These are phyloP conservation scores for Eriosoma lanigerum DNA, from an alignment of 1,140 invertebrate species.

Conservation along the genomic window DNA sequence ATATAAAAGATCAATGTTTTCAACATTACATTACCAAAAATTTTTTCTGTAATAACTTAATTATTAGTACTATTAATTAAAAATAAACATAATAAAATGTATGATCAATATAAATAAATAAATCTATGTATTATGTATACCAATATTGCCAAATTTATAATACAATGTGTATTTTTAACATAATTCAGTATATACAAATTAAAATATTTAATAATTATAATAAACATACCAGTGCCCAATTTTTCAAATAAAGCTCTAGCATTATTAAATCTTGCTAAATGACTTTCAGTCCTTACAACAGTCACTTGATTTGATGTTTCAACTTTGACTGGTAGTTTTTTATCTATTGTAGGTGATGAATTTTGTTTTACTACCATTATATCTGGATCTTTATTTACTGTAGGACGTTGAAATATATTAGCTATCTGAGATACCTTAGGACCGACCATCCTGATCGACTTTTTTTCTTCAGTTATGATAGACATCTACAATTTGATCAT, in stretches of 20 bases:
- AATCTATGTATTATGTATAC: too few species aligned
- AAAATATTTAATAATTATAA: background rate
- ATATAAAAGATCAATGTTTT: too few species aligned
- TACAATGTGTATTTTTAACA: too few species aligned
- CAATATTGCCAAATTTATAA: too few species aligned
- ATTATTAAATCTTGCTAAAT: conserved; percentile 87
- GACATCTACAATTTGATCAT: conserved; percentile 39
- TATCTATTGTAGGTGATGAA: conserved; percentile 32
- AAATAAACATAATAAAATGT: too few species aligned
- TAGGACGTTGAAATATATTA: conserved; percentile 74
- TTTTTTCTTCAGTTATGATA: conserved; percentile 37
- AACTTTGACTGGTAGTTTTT: conserved; percentile 39
- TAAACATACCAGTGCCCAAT: conserved; percentile 63
- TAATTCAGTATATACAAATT: too few species aligned
- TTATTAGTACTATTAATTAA: too few species aligned
- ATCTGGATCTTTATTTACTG: conserved; percentile 52
- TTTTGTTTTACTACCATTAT: conserved; percentile 38
- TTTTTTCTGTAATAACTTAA: too few species aligned
- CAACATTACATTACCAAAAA: too few species aligned
- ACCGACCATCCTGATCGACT: conserved; percentile 62
- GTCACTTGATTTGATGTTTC: conserved; percentile 66
- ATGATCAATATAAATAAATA: too few species aligned
- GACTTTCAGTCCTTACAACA: conserved; percentile 83
- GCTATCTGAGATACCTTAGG: conserved; percentile 88
- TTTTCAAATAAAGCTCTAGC: conserved; percentile 91